Percentiles rank a stretch among this genome's conserved stretches.
phyloP scores from a whole-genome alignment of 2,888 invertebrate genomes.

The Stenurella melanura region DNA sequence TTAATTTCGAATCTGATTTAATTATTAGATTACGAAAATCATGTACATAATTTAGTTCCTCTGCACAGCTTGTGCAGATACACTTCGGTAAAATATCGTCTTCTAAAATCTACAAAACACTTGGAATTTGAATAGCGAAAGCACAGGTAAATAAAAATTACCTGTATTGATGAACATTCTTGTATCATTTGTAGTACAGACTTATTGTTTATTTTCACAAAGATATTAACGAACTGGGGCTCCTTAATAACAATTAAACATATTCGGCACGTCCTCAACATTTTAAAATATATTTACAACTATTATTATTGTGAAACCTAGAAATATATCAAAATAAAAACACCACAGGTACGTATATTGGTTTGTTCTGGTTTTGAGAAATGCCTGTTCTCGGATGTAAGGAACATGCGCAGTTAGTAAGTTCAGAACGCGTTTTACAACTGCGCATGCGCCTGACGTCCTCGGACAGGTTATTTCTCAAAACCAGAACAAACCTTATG shows the following conservation, averaged over 20 bases:
- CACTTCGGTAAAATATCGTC: constrained; percentile 39
- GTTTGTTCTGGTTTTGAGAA: too few relatives aligned
- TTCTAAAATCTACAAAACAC: constrained; percentile 37
- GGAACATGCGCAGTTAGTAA: too few relatives aligned
- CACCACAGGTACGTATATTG: too few relatives aligned
- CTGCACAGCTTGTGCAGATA: constrained; percentile 37
- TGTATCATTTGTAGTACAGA: constrained; percentile 27
- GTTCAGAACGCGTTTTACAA: too few relatives aligned
- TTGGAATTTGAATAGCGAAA: too few relatives aligned
- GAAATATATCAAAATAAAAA: too few relatives aligned
- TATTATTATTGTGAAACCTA: too few relatives aligned
- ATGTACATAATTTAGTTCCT: constrained; percentile 30
- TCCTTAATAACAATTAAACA: not conserved
- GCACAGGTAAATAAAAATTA: constrained; percentile 14
- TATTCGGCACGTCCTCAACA: not conserved
- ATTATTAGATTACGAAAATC: constrained; percentile 39
- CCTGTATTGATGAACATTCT: constrained; percentile 37
- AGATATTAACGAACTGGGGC: not conserved
- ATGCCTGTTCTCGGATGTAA: too few relatives aligned
- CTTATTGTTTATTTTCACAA: constrained; percentile 19
- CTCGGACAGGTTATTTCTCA: too few relatives aligned
- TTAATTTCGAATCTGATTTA: constrained; percentile 25
- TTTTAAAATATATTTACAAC: not conserved
- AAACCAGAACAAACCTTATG: too few relatives aligned
- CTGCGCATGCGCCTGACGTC: too few relatives aligned